Base-by-base conservation (phyloP, 1,140 invertebrate species). In the Himalopsyche phryganea region DNA sequence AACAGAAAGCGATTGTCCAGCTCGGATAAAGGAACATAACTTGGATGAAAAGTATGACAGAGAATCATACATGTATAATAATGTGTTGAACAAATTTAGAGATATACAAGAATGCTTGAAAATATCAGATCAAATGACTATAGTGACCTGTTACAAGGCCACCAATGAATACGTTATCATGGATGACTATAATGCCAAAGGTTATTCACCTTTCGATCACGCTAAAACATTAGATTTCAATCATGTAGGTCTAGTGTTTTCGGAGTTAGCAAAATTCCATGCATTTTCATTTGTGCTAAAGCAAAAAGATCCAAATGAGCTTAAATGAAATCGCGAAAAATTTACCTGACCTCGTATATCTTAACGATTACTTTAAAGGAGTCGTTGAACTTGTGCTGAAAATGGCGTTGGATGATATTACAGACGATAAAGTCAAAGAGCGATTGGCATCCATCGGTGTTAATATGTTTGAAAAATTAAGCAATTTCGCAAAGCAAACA, bases 181-280 rank as follows among this genome's bases (percentile, higher is more conserved):
- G 46, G 61, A 63, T 55, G 56, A 63, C 38, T 23, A 58, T 23
- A 20, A 32, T n/a, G 36, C 54, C 7, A 23, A 48, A 17, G 7
- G 9, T 1, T 63, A 40, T 44, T 46, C 41, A 41, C 51, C 50
- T 23, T 19, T 58, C 18, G 51, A 58, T 55, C 46, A 58, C n/a
- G 35, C 50, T 4, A 44, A 42, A 2, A 19, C 19, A 3, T 20
- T 63, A 10, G 47, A 71, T 52, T 62, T 73, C 3, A 45, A 60
- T 41, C 69, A 74, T 48, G 66, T 67, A 4, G 62, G 60, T 1
- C 46, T 75, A 10, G 68, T 71, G 50, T 57, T 74, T 32, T 70
- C 68, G 63, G 67, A 71, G 58, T 63, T 75, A 44, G 74, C 70
- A 1, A 74, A 74, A 67, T 63, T 74, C 38, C 73, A 76, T 36